Percentiles rank a stretch among this genome's conserved stretches.
Evolutionary conservation across 92 coral and sea anemone genomes (phyloP).

Genomic region (Chrysogorgia sp.): DNA sequence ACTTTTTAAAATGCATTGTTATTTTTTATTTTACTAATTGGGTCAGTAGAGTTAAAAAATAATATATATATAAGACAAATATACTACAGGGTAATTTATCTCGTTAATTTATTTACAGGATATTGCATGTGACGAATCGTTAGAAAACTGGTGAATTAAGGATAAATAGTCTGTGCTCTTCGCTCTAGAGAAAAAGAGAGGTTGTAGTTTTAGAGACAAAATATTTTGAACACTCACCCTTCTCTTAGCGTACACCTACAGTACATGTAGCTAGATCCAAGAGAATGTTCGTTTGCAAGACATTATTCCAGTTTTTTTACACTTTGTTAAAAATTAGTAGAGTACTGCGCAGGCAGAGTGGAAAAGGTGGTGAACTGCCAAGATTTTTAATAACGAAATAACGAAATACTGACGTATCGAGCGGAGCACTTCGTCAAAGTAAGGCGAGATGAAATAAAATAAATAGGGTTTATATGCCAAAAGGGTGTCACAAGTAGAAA

Average conservation of each 20-base stretch:
- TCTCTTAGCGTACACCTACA: too few species aligned
- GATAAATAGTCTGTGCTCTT: constrained; percentile 91
- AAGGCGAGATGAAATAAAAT: too few species aligned
- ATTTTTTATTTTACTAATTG: background rate
- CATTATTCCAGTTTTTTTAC: too few species aligned
- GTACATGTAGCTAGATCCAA: constrained; percentile 2
- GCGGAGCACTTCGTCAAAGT: too few species aligned
- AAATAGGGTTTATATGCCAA: too few species aligned
- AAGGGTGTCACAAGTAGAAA: too few species aligned
- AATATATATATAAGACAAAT: background rate
- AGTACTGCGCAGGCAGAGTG: too few species aligned
- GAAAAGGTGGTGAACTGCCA: too few species aligned
- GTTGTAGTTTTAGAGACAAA: background rate
- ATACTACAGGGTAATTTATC: background rate
- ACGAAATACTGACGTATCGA: too few species aligned
- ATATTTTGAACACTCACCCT: background rate
- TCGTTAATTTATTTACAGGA: background rate
- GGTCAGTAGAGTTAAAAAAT: background rate
- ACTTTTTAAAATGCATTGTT: background rate
- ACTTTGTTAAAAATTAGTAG: too few species aligned
- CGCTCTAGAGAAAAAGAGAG: constrained; percentile 62
- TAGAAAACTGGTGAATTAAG: constrained; percentile 90
- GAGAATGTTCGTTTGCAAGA: too few species aligned
- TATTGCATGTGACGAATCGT: background rate
- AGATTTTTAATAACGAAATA: too few species aligned